Evolutionary conservation across 1,140 invertebrate species (phyloP).

Genomic region (Brachystomella parvula): DNA sequence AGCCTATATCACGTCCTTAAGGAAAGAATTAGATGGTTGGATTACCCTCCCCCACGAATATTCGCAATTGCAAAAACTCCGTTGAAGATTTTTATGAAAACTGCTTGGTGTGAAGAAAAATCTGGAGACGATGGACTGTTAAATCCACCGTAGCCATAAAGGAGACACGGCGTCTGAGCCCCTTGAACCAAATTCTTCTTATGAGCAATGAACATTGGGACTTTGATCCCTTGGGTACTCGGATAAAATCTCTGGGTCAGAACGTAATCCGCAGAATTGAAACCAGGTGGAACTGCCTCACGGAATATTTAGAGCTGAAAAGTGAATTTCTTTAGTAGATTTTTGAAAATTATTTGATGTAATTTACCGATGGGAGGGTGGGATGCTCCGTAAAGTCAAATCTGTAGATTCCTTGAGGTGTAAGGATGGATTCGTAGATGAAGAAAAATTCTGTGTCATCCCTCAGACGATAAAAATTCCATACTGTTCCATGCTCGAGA

Average conservation of each 20-base stretch:
- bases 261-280: slow-evolving; percentile 69
- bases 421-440: slow-evolving; percentile 84
- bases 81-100: slow-evolving; percentile 83
- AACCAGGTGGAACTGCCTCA: slow-evolving; percentile 73
- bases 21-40: slow-evolving; percentile 5
- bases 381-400: slow-evolving; percentile 66
- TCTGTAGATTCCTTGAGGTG: slow-evolving; percentile 79
- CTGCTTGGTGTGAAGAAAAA: slow-evolving; percentile 68
- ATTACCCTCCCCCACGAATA: slow-evolving; percentile 87
- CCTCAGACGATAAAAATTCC: slow-evolving; percentile 72
- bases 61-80: slow-evolving; percentile 89
- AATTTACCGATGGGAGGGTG: slow-evolving; percentile 54
- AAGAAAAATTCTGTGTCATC: slow-evolving; percentile 86
- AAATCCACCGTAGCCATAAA: slow-evolving; percentile 97
- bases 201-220: slow-evolving; percentile 94
- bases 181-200: slow-evolving; percentile 49
- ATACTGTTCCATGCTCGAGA: slow-evolving; percentile 75
- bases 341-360: not conserved
- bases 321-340: not conserved
- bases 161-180: slow-evolving; percentile 63
- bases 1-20: no score
- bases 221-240: slow-evolving; percentile 87
- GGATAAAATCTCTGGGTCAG: slow-evolving; percentile 86
- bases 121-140: slow-evolving; percentile 80
- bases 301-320: slow-evolving; percentile 57